Base-by-base conservation (phyloP, 2,113 vertebrate genomes). In the Nestor notabilis region DNA sequence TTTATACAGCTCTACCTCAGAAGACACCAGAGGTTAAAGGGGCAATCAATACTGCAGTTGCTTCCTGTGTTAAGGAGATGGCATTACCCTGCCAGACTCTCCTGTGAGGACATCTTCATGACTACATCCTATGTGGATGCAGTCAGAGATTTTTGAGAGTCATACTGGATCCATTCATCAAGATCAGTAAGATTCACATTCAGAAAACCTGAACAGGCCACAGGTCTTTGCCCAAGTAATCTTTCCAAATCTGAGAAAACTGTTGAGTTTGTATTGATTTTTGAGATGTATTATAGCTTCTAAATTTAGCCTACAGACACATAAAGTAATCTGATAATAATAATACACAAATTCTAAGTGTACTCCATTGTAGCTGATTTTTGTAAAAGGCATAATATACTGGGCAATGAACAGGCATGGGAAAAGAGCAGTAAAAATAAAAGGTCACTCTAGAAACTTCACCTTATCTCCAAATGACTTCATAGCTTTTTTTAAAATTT, bases 261-360 rank as follows among this genome's bases (percentile, higher is more conserved):
- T 9, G 3, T 5, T 46, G 10, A 17, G 3, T 68, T 84, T 50
- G 24, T 46, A 49, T 23, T 0, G 0, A 15, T 47, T 84, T 50
- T 16, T 55, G 56, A 87, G 13, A 50, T 47, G 4, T 27, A 9
- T 64, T 44, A 17, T 4, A 69, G 41, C 6, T 56, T 76, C 44
- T 49, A 55, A 64, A 15, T 63, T 79, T n/a, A 78, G 75, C 16
- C 4, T 13, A 61, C 11, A 37, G 3, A 18, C 37, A 41, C 18
- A 68, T 3, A 64, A 76, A 79, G 20, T 9, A 55, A 87, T 47
- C 18, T 58, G 56, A 35, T 35, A 35, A 76, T 88, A 84, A 43
- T 17, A 71, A 58, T 13, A 43, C 12, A 68, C 0, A 0, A 37
- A 72, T 76, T 83, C 25, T 35, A 88, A 53, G 27, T 16, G 11